Conservation (phyloP, 2,888 invertebrate species). For the Coleophora flavipennella region DNA sequence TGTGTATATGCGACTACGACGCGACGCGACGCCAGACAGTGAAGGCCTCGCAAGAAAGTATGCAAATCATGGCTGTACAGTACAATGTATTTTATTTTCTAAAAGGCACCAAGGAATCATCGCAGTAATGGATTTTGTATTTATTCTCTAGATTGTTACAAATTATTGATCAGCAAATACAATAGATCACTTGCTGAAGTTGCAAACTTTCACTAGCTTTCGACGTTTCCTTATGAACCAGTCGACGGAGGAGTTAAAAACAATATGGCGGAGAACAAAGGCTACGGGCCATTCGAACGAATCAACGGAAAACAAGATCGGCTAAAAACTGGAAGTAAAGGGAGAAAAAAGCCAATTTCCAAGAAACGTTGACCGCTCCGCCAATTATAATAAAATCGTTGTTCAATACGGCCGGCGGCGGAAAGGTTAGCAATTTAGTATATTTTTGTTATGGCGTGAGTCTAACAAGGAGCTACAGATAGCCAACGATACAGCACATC, state of each 20-base stretch:
- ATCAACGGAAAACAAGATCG: constrained; percentile 58
- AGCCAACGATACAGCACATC: background rate
- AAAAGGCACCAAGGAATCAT: no score
- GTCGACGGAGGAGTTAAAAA: constrained; percentile 23
- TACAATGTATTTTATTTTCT: no score
- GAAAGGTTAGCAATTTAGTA: constrained; percentile 52
- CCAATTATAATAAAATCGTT: constrained; percentile 68
- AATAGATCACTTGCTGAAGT: constrained; percentile 25
- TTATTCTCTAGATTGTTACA: no score
- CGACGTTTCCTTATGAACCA: constrained; percentile 24
- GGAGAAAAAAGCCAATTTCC: constrained; percentile 54
- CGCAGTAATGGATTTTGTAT: no score
- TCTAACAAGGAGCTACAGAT: constrained; percentile 7
- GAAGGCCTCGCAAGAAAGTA: no score
- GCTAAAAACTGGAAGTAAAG: constrained; percentile 55
- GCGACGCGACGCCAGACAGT: no score
- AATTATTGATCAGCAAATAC: constrained; percentile 13
- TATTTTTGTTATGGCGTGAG: constrained; percentile 10
- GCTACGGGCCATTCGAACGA: constrained; percentile 53
- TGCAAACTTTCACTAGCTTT: constrained; percentile 46
- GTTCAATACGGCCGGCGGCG: constrained; percentile 55
- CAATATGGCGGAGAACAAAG: constrained; percentile 63
- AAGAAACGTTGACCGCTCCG: constrained; percentile 60
- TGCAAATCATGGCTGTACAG: no score
- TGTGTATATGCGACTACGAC: no score